Conservation (phyloP, 2,888 invertebrate genomes). For the Microctonus brassicae region DNA sequence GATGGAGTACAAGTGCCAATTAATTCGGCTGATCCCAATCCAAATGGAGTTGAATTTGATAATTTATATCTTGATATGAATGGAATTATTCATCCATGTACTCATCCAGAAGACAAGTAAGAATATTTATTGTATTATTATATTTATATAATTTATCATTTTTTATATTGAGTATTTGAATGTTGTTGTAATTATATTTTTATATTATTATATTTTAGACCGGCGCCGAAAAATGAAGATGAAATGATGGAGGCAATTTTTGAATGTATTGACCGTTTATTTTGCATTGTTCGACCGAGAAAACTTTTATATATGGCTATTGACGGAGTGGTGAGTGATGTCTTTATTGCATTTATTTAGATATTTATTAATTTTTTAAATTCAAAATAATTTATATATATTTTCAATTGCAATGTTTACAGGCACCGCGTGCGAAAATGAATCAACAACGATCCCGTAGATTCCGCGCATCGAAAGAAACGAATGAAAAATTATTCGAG, state of each 20-base stretch:
- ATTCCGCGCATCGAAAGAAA: conserved; percentile 97
- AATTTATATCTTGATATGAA: conserved; percentile 99
- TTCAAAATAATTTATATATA: conserved; percentile 17
- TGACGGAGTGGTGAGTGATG: conserved; percentile 88
- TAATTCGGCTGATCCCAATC: conserved; percentile 90
- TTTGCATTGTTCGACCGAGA: conserved; percentile 91
- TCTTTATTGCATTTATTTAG: neutral
- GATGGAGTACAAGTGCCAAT: conserved; percentile 84
- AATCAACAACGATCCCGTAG: conserved; percentile 98
- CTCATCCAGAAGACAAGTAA: conserved; percentile 96
- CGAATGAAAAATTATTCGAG: conserved; percentile 88
- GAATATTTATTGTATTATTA: conserved; percentile 41
- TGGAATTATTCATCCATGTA: conserved; percentile 99
- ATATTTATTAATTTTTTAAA: too few species aligned
- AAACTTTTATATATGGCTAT: conserved; percentile 99
- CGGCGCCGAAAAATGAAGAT: conserved; percentile 97
- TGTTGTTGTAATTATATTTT: too few species aligned
- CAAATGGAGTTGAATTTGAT: conserved; percentile 97
- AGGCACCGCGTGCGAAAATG: conserved; percentile 99
- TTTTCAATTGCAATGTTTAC: conserved; percentile 35
- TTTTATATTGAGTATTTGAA: too few species aligned
- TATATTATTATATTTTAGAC: too few species aligned
- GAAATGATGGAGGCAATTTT: conserved; percentile 99
- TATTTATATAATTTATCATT: too few species aligned
- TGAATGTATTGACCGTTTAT: conserved; percentile 96